Base-by-base conservation (phyloP, 1,140 invertebrate species). In the Papilio xuthus region DNA sequence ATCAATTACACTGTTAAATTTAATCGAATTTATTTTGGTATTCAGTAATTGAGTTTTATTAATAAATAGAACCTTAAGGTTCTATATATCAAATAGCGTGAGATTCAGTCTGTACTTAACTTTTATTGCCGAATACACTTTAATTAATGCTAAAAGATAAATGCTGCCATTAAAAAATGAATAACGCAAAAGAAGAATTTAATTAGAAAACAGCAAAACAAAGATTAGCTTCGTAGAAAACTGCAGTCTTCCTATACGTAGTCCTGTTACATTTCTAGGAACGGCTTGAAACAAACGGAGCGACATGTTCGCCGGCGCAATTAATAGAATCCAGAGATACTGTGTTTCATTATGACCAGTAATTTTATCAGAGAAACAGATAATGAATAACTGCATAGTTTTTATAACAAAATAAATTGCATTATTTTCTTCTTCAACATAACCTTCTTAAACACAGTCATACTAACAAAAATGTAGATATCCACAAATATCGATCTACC, bases 221-320 rank as follows among this genome's bases (percentile, higher is more conserved):
- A 53, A 47, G 26, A 53, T 75, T 47, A 53, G 74, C 28, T 60
- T 76, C 74, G 50, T 76, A 41, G 53, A 76, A 76, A 76, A 47
- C 28, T 60, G 50, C 53, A 63, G 74, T 32, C 50, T 60, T 74
- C 47, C 50, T 41, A 67, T 76, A 60, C 28, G 42, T 53, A 41
- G 74, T 76, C 28, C 74, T 76, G 74, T 56, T 76, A 20, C 74
- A 60, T 37, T 76, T 76, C 74, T 63, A 32, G 42, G 74, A 76
- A 76, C 74, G 41, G 41, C 53, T 76, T 41, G 23, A 56, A 75
- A 75, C 73, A 75, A 76, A 76, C 53, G 74, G 74, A 76, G 72
- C 72, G 23, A 75, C 72, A 56, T 75, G 72, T 75, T 56, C 20
- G 12, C 32, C 56, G 32, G 74, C 41, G 74, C 74, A 76, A 60